Evolutionary conservation across 2,888 invertebrate species (phyloP), one percentile per base, ranked within the genome.

Genomic region (Oscheius myriophilus): DNA sequence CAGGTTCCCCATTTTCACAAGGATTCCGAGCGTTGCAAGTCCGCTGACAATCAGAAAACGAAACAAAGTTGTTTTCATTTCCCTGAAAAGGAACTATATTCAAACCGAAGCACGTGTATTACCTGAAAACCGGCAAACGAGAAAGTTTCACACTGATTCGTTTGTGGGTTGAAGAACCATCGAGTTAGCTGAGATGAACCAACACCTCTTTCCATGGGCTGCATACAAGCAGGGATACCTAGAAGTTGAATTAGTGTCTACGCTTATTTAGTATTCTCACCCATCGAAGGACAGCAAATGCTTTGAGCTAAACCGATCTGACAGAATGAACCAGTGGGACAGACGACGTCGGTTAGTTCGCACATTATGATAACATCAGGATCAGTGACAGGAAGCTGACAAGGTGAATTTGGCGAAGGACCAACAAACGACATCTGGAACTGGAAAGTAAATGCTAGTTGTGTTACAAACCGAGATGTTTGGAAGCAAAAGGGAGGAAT

Each of bases 51-150:
- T 70, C 70, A 1, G 69, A 74, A 49, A 57, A 81, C 0, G 72
- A 62, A 26, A 69, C 54, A 71, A 80, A 82, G 68, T 82, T 82
- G 68, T 82, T 82, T 55, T 76, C 73, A 54, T 82, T 82, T 14
- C 82, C 80, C 73, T 75, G 59, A 59, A 74, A 54, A 43, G 9
- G 9, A 33, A 33, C 6, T 64, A 46, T 9, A 41, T 21, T 16
- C 11, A 11, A 11, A 14, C 58, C 18, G 18, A 14, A 42, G 2
- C 2, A 16, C 18, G 1, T 11, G 25, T 49, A 18, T 16, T 16
- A 73, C 78, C 67, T 79, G 76, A 67, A 78, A 81, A 26, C 83
- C 83, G 12, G 68, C 71, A 58, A 81, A 82, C 18, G 70, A 51
- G 66, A 82, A 82, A 14, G 77, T 71, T 43, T 70, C 62, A 54